Base-by-base conservation (phyloP, 2,797 vertebrate species). In the Acanthurus tractus region DNA sequence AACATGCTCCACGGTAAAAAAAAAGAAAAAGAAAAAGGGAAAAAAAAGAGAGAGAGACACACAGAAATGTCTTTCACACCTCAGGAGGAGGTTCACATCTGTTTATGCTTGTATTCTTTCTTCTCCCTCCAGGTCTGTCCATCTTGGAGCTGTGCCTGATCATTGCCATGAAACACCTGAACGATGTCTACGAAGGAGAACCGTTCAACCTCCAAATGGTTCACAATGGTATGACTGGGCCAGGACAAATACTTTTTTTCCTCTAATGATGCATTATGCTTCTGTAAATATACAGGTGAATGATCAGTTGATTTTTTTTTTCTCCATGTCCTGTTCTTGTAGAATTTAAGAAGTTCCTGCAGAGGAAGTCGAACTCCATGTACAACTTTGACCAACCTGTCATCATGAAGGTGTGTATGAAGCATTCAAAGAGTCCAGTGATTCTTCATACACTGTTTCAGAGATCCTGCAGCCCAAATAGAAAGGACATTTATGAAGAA, bases 161-260 rank as follows among this genome's bases (percentile, higher is more conserved):
- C 76, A 99, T 99, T 62, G 96, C 98, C 78, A 99, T 99, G 97
- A 99, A 99, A 82, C 98, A 99, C 92, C 92, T 99, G 71, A 97
- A 96, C 12, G 97, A 99, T 18, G 93, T 97, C 70, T 99, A 99
- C 1, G 96, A 97, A 25, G 97, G 97, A 53, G 97, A 99, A 54
- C 98, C 98, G 0, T 99, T 99, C 90, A 99, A 99, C 89, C 97
- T 99, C 84, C 97, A 99, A 77, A 99, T 99, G 98, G 97, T 99
- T 64, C 96, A 99, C 93, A 99, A 99, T 0, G 98, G 98, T 99
- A 85, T 3, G 3, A 2, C n/a, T 0, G 8, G 8, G 23, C 0
- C 38, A 40, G 10, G 10, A 12, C 10, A 40, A 11, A 40, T 12
- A 1, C 5, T 34, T 34, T 34, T 34, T 34, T 34, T 7, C 29